These are phyloP conservation scores for Scomber colias DNA, from an alignment of 2,113 vertebrate species.

Conservation along the genomic window DNA sequence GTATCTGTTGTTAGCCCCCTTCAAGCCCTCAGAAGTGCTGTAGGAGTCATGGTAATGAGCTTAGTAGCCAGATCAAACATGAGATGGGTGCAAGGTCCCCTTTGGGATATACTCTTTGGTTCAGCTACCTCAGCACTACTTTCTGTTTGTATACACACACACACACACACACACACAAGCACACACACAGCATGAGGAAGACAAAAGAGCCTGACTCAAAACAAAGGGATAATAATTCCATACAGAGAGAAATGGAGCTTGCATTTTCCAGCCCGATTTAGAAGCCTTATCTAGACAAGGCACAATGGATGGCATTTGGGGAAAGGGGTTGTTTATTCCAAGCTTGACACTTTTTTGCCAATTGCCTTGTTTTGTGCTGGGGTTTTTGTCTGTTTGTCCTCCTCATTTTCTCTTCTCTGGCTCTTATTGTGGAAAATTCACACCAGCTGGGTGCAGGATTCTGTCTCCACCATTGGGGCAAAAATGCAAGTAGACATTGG, in stretches of 20 bases:
- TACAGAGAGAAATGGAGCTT: constrained; percentile 84
- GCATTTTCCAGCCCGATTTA: constrained; percentile 84
- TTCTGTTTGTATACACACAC: constrained; percentile 53
- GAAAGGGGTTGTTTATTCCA: constrained; percentile 83
- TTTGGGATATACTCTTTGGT: constrained; percentile 64
- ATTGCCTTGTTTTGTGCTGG: constrained; percentile 76
- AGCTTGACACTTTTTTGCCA: constrained; percentile 81
- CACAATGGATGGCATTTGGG: constrained; percentile 87
- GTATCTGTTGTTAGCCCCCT: constrained; percentile 56
- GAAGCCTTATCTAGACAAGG: constrained; percentile 85
- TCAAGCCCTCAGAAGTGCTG: constrained; percentile 67
- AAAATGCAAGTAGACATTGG: constrained; percentile 49
- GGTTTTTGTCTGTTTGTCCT: constrained; percentile 33
- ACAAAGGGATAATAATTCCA: constrained; percentile 88
- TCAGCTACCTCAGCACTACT: constrained; percentile 70
- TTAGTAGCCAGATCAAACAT: constrained; percentile 76
- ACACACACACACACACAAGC: constrained; percentile 33
- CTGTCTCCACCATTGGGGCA: constrained; percentile 22
- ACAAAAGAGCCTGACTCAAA: constrained; percentile 84
- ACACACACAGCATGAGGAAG: constrained; percentile 70
- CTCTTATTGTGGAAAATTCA: constrained; percentile 67
- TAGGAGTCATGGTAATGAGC: constrained; percentile 75
- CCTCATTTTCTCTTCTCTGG: constrained; percentile 52
- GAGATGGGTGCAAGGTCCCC: constrained; percentile 72
- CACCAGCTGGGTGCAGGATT: constrained; percentile 37